Conservation (phyloP, 2,888 invertebrate genomes). For the Acanthosepion lycidas region DNA sequence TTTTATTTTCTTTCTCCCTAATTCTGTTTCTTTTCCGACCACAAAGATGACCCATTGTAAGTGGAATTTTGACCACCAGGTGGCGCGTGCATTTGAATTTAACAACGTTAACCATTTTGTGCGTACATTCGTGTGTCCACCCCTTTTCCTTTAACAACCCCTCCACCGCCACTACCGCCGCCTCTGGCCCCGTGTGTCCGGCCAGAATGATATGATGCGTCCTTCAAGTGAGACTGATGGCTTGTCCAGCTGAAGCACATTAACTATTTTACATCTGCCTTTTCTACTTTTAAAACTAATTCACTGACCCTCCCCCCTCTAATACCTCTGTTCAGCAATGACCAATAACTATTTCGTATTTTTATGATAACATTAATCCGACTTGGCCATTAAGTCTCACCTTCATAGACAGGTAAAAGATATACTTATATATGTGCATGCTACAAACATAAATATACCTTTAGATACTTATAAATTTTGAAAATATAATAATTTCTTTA, state of each 20-base stretch:
- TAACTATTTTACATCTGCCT: constrained; percentile 16
- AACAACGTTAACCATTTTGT: neutral
- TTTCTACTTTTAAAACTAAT: neutral
- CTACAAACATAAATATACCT: too few species aligned
- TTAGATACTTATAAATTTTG: too few species aligned
- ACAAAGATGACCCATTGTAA: neutral
- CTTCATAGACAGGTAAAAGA: neutral
- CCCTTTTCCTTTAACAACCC: neutral
- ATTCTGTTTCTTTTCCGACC: neutral
- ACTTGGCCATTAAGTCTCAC: neutral
- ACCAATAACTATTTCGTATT: neutral
- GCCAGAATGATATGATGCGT: neutral
- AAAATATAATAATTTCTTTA: too few species aligned
- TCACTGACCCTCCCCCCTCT: neutral
- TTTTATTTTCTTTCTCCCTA: neutral
- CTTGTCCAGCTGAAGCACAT: constrained; percentile 33
- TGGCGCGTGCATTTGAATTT: neutral
- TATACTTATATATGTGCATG: too few species aligned
- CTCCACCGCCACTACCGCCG: neutral
- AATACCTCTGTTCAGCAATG: neutral
- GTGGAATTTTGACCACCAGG: neutral
- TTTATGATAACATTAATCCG: neutral
- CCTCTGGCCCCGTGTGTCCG: neutral
- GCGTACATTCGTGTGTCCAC: neutral
- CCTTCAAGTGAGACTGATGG: neutral